Conservation (phyloP, 2,797 vertebrate genomes). For the Sebastes diaconus region DNA sequence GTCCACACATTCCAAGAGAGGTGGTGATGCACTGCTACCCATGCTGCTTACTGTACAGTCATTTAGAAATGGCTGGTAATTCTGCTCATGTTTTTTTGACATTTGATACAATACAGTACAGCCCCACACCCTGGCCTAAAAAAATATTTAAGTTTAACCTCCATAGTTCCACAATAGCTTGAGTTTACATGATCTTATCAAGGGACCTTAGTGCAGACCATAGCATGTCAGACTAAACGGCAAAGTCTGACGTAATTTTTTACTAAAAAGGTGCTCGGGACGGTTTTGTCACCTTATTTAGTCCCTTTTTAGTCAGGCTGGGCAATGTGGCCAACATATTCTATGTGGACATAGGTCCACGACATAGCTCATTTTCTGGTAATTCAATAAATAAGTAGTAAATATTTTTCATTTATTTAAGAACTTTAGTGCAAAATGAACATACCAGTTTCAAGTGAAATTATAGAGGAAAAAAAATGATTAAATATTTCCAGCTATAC, state of each 20-base stretch:
- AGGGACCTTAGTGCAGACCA: not conserved
- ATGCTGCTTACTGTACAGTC: not conserved
- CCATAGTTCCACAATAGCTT: not conserved
- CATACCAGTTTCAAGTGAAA: no score
- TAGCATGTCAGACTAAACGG: not conserved
- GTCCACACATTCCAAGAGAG: not conserved
- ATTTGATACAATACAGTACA: not conserved
- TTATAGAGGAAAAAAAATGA: rapidly evolving
- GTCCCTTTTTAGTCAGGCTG: not conserved
- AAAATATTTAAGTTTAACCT: not conserved
- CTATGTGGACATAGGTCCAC: no score
- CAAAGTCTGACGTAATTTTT: not conserved
- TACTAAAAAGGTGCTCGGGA: not conserved
- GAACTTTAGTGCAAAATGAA: no score
- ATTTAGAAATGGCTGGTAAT: not conserved
- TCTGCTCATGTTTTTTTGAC: not conserved
- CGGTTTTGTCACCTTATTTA: not conserved
- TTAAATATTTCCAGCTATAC: no score
- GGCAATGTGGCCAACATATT: no score
- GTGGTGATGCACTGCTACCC: not conserved
- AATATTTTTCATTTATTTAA: no score
- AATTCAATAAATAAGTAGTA: no score
- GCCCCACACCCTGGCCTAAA: not conserved
- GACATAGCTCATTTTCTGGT: no score
- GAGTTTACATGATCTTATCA: not conserved